A percentile compares a stretch with the other conserved stretches of the same genome.
These are phyloP conservation scores for Mamestra configurata DNA, from an alignment of 1,140 invertebrate genomes.

Conservation along the genomic window DNA sequence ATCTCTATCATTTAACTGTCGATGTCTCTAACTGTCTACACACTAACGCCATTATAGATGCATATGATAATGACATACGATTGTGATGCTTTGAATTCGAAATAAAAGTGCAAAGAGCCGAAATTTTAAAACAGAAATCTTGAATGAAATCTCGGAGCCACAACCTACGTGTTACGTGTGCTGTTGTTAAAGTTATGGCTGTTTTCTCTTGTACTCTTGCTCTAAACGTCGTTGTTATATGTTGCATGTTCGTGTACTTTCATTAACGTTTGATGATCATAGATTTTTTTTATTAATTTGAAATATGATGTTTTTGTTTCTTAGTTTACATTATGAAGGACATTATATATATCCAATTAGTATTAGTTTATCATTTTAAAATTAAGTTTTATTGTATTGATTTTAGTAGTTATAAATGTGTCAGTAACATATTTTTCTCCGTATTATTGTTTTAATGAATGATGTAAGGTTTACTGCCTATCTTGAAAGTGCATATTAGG, in stretches of 20 bases:
- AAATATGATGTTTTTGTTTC: neutral
- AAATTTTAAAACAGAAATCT: conserved; percentile 22
- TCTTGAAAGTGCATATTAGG: neutral
- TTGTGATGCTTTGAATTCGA: conserved; percentile 40
- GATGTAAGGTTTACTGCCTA: neutral
- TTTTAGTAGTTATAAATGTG: conserved; percentile 20
- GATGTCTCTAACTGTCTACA: conserved; percentile 34
- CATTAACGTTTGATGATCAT: conserved; percentile 27
- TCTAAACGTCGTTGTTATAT: conserved; percentile 61
- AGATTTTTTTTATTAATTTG: conserved; percentile 26
- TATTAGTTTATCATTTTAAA: conserved; percentile 9
- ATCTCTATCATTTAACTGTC: conserved; percentile 59
- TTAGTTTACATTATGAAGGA: conserved; percentile 16
- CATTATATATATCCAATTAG: conserved; percentile 4
- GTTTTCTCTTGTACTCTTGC: conserved; percentile 42
- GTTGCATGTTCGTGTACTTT: conserved; percentile 66
- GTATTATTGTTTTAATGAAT: neutral
- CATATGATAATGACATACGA: conserved; percentile 38
- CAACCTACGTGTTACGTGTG: conserved; percentile 16
- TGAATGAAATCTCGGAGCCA: conserved; percentile 2
- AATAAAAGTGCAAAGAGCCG: conserved; percentile 21
- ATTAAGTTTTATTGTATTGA: conserved; percentile 18
- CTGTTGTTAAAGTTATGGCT: conserved; percentile 44
- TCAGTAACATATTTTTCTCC: neutral
- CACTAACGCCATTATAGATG: conserved; percentile 49